phyloP scores from a whole-genome alignment of 2,888 invertebrate genomes.

The Amiota minor region DNA sequence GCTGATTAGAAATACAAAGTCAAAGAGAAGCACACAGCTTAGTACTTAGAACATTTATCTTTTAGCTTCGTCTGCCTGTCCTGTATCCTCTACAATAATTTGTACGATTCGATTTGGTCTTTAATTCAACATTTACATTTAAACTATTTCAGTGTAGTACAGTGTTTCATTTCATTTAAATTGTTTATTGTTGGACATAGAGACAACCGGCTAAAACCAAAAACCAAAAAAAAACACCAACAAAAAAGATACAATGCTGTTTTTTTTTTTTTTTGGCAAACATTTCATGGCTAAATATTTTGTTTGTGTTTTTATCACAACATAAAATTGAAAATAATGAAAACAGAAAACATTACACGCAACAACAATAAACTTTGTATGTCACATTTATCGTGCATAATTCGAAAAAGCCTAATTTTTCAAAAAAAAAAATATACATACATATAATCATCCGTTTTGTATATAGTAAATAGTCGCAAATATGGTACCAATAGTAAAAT shows the following conservation, averaged over 20 bases:
- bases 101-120: neutral
- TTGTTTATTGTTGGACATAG: conserved; percentile 17
- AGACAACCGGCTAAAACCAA: conserved; percentile 38
- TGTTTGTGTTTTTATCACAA: conserved; percentile 54
- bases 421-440: neutral
- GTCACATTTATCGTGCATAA: neutral
- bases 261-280: conserved; percentile 57
- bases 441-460: conserved; percentile 21
- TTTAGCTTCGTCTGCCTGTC: conserved; percentile 46
- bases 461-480: neutral
- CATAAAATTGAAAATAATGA: neutral
- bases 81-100: too few relatives aligned
- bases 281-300: conserved; percentile 69
- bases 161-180: conserved; percentile 29
- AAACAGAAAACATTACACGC: neutral
- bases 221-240: conserved; percentile 42
- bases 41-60: conserved; percentile 49
- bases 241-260: conserved; percentile 37
- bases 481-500: neutral
- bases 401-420: conserved; percentile 24
- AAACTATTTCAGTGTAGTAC: conserved; percentile 2
- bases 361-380: neutral
- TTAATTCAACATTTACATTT: conserved; percentile 9
- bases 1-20: conserved; percentile 49
- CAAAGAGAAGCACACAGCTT: conserved; percentile 31